These are phyloP conservation scores for Lerema accius DNA, from an alignment of 1,140 invertebrate species.

Conservation along the genomic window DNA sequence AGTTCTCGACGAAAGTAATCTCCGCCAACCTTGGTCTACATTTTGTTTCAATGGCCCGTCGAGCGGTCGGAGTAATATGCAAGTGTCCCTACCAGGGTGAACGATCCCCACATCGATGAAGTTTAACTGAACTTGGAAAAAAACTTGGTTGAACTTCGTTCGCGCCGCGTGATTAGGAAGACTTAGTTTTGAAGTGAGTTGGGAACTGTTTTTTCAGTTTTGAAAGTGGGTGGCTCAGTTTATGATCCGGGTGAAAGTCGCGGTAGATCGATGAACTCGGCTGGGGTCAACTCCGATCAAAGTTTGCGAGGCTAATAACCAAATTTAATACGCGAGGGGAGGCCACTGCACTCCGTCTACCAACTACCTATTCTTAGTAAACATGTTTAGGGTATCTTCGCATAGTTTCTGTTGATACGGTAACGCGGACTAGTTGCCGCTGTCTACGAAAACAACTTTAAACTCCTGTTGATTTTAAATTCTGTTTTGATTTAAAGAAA, in stretches of 20 bases:
- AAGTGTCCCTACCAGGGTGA: slow-evolving; percentile 78
- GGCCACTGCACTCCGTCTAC: slow-evolving; percentile 56
- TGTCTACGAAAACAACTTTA: not conserved
- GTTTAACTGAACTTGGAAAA: slow-evolving; percentile 77
- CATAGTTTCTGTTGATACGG: not conserved
- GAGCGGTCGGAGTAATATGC: slow-evolving; percentile 69
- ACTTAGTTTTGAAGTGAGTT: slow-evolving; percentile 81
- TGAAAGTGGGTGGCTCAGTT: slow-evolving; percentile 82
- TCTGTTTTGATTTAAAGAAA: not conserved
- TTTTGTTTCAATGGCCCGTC: slow-evolving; percentile 72
- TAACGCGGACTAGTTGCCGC: not conserved
- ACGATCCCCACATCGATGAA: slow-evolving; percentile 78
- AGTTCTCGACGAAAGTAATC: slow-evolving; percentile 77
- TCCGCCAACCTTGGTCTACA: slow-evolving; percentile 78
- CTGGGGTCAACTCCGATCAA: slow-evolving; percentile 78
- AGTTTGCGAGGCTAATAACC: slow-evolving; percentile 77
- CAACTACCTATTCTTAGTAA: slow-evolving; percentile 40
- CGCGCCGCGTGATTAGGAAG: slow-evolving; percentile 81
- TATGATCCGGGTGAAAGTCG: slow-evolving; percentile 81
- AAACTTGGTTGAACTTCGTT: slow-evolving; percentile 76
- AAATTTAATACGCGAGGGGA: slow-evolving; percentile 76
- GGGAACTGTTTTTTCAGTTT: slow-evolving; percentile 80
- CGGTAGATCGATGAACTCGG: slow-evolving; percentile 76
- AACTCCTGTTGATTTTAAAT: not conserved
- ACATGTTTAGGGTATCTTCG: slow-evolving; percentile 26